These are phyloP conservation scores for Anas flavirostris DNA, from an alignment of 2,797 vertebrate genomes.

Conservation along the genomic window DNA sequence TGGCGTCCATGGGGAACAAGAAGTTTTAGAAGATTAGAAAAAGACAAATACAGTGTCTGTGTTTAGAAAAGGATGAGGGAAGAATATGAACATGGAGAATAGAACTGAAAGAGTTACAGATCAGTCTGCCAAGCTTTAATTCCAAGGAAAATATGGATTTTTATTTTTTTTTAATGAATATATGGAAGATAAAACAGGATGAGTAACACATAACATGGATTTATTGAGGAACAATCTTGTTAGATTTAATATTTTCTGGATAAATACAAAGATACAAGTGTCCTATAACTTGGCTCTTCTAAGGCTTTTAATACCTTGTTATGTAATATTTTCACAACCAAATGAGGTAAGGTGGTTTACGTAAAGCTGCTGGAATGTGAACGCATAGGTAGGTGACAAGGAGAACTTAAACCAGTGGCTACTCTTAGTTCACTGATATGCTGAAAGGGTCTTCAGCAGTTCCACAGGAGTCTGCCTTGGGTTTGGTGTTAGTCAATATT, in stretches of 20 bases:
- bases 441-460: neutral
- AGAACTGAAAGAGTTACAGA: neutral
- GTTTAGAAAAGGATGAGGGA: neutral
- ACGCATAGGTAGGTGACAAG: neutral
- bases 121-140: neutral
- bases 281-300: neutral
- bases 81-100: neutral
- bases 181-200: neutral
- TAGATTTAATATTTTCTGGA: neutral
- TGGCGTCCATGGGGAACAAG: neutral
- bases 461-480: neutral
- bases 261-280: neutral
- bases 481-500: slow-evolving; percentile 1
- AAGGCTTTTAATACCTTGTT: neutral
- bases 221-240: neutral
- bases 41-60: neutral
- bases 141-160: neutral
- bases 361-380: neutral
- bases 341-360: neutral
- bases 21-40: neutral
- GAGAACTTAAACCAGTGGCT: neutral
- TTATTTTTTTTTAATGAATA: neutral
- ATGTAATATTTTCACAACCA: neutral
- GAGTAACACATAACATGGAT: neutral
- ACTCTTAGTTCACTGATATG: neutral